A percentile compares a stretch with the other conserved stretches of the same genome.
Conservation (phyloP, 2,797 vertebrate species). For the Pangasius mekongensis region DNA sequence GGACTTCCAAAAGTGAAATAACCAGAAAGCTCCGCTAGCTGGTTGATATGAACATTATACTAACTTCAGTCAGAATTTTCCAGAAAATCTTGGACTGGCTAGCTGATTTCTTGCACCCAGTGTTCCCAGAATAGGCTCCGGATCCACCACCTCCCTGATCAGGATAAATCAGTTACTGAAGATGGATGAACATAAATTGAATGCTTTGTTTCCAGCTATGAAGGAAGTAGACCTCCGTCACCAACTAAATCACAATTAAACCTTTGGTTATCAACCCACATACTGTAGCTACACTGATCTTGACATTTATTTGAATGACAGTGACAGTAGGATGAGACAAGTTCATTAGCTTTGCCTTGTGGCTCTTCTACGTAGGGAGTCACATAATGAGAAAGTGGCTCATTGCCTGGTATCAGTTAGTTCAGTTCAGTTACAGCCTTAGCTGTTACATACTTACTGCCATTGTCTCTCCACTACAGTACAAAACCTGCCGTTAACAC, state of each 20-base stretch:
- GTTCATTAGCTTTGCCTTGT: constrained; percentile 38
- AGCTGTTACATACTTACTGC: constrained; percentile 29
- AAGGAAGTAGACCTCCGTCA: background rate
- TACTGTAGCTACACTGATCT: background rate
- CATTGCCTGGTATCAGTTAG: constrained; percentile 6
- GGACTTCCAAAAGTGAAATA: background rate
- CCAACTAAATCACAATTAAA: background rate
- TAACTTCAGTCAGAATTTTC: background rate
- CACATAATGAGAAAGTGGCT: constrained; percentile 42
- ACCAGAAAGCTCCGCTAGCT: background rate
- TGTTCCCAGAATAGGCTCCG: background rate
- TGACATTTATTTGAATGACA: constrained; percentile 16
- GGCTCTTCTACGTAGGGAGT: constrained; percentile 30
- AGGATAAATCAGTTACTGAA: background rate
- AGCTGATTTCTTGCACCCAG: background rate
- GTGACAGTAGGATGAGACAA: constrained; percentile 15
- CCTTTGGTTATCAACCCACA: background rate
- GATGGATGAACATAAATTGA: background rate
- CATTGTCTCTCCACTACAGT: background rate
- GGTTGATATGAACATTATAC: background rate
- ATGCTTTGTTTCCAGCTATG: background rate
- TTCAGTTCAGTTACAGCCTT: constrained; percentile 44
- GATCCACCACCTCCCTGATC: background rate
- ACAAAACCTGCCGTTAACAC: constrained; percentile 39
- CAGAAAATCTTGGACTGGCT: background rate